Evolutionary conservation across 2,797 vertebrate species (phyloP).

Genomic region (Synaphobranchus kaupii): DNA sequence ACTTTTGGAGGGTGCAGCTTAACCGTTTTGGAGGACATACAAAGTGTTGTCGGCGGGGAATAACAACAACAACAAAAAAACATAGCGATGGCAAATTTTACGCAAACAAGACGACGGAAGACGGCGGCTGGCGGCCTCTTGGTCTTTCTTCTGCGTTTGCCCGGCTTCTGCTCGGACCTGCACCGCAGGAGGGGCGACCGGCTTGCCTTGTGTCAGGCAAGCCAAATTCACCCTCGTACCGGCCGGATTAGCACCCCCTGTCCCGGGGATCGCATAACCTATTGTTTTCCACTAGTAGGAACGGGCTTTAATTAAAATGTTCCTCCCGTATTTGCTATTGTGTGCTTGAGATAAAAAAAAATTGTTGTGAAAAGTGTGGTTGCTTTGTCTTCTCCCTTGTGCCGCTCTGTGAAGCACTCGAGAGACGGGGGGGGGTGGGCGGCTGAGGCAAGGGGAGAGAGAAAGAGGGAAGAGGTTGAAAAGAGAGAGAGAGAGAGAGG

Average conservation of each 20-base stretch:
- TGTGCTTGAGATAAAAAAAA: constrained; percentile 31
- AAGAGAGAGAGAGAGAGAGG: neutral
- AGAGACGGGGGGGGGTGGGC: constrained; percentile 26
- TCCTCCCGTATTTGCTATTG: constrained; percentile 52
- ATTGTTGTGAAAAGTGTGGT: constrained; percentile 5
- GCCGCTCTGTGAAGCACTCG: constrained; percentile 45
- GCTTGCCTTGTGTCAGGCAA: neutral
- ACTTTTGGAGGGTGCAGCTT: constrained; percentile 48
- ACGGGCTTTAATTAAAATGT: constrained; percentile 67
- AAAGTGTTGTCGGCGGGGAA: constrained; percentile 41
- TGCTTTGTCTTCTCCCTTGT: constrained; percentile 31
- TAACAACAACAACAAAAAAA: constrained; percentile 41
- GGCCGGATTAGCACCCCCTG: constrained; percentile 42
- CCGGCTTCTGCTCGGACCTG: neutral
- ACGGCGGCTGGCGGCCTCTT: neutral
- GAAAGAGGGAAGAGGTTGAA: constrained; percentile 31
- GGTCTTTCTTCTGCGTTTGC: neutral
- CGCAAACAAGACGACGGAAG: neutral
- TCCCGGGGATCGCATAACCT: constrained; percentile 52
- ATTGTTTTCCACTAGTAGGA: constrained; percentile 61
- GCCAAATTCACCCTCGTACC: neutral
- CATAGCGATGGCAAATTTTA: constrained; percentile 13
- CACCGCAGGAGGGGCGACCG: neutral
- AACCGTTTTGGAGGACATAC: constrained; percentile 56
- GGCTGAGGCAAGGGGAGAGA: neutral